Evolutionary conservation across 2,797 vertebrate species (phyloP).

Genomic region (Mionectes olivaceus): DNA sequence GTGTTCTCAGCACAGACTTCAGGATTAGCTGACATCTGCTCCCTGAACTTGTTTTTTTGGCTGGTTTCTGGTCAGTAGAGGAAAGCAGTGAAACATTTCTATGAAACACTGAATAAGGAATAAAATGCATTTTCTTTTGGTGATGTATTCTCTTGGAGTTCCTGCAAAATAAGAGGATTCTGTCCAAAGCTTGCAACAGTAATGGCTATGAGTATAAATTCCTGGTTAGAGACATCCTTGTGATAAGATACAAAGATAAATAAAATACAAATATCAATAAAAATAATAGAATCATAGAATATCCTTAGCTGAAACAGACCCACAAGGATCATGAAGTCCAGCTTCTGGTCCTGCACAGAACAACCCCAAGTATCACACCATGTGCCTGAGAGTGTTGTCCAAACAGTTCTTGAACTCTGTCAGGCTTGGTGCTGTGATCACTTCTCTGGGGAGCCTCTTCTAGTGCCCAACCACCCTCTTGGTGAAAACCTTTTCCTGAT

Average conservation of each 20-base stretch:
- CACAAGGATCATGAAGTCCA: not conserved
- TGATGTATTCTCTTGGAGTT: not conserved
- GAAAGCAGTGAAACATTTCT: conserved; percentile 15
- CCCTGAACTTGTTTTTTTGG: conserved; percentile 16
- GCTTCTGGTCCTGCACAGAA: not conserved
- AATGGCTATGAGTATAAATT: not conserved
- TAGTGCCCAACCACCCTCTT: not conserved
- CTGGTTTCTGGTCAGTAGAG: not conserved
- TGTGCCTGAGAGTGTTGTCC: not conserved
- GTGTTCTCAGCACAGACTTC: conserved; percentile 27
- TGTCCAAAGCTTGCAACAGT: not conserved
- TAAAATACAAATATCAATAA: not conserved
- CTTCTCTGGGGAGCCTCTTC: not conserved
- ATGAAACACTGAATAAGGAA: not conserved
- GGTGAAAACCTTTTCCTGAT: not conserved
- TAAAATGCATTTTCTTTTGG: conserved; percentile 14
- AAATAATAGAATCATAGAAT: not conserved
- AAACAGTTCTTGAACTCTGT: accelerated
- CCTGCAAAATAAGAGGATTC: not conserved
- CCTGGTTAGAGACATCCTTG: not conserved
- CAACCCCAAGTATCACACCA: not conserved
- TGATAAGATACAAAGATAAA: not conserved
- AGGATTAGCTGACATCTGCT: conserved; percentile 53
- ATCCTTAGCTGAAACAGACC: not conserved
- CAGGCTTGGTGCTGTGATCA: not conserved